These are phyloP conservation scores for Hydractinia symbiolongicarpus DNA, from an alignment of 30 jellyfish, hydroid and myxozoan genomes.

Conservation along the genomic window DNA sequence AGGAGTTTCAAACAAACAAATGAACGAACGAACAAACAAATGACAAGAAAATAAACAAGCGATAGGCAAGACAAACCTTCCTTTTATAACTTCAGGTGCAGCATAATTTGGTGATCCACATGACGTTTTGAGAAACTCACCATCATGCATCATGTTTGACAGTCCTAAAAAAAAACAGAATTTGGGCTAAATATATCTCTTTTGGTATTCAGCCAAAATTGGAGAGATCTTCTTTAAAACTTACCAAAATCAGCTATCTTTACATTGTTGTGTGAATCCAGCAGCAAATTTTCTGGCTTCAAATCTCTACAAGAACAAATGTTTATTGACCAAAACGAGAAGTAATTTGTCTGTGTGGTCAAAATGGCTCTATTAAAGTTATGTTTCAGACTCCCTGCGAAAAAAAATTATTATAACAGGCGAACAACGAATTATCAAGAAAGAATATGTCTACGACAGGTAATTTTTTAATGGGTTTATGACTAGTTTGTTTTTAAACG, in stretches of 20 bases:
- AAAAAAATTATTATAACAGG: background rate
- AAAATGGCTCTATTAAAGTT: too few species aligned
- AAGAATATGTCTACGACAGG: too few species aligned
- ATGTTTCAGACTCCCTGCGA: background rate
- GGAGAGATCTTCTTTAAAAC: background rate
- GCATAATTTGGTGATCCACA: constrained; percentile 99
- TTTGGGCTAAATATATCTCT: background rate
- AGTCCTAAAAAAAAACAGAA: constrained; percentile 49
- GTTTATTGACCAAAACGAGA: too few species aligned
- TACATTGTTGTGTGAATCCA: constrained; percentile 81
- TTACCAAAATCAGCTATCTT: constrained; percentile 97
- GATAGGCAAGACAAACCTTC: constrained; percentile 48
- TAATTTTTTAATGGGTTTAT: too few species aligned
- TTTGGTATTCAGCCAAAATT: background rate
- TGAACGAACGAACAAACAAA: too few species aligned
- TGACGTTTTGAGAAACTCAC: constrained; percentile 96
- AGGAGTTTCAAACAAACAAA: background rate
- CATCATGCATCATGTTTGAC: constrained; percentile 99
- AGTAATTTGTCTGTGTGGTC: too few species aligned
- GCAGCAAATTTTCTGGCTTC: constrained; percentile 86
- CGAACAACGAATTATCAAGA: too few species aligned
- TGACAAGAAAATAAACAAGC: too few species aligned
- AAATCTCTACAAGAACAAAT: constrained; percentile 47
- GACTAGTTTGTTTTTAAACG: too few species aligned
- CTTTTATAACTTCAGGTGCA: constrained; percentile 99